Evolutionary conservation across 2,113 vertebrate genomes (phyloP), one percentile per base, ranked within the genome.

Genomic region (Xenopus tropicalis): DNA sequence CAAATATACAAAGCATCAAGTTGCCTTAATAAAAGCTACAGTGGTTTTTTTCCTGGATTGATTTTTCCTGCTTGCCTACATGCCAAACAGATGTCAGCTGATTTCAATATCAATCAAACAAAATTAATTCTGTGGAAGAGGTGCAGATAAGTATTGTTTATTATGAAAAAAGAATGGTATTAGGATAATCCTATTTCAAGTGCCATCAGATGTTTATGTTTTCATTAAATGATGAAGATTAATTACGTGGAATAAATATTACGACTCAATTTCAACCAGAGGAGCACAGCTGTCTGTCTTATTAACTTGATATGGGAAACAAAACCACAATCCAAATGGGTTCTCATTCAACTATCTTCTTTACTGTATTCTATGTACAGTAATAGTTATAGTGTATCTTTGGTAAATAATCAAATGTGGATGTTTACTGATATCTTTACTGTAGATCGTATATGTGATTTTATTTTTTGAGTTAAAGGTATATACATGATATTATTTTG

Each of bases 1-100:
- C 20, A 61, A 76, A 76, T 69, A 42, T 43, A 69, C 62, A 63
- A 76, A 56, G 52, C 66, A 62, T 54, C 59, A 51, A 24, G 29
- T 21, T 69, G 46, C 44, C 61, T 68, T 63, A 22, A 62, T 62
- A 63, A 37, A 62, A 46, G 5, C 62, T 73, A 29, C 54, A 65
- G 24, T 72, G 43, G n/a, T 42, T 64, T 25, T 63, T 24, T 48
- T 11, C 46, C 16, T 48, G 46, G 46, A 48, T 48, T 14, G 46
- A 48, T 48, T 48, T 48, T 48, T 48, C 46, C 46, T 48, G 46
- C 46, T 48, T 48, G 46, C 46, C 16, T 48, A 48, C 16, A 3
- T 48, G 46, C 46, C 46, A 48, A 48, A 48, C 16, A 48, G 12
- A 48, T 48, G 46, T 48, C 46, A 14, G 3, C 19, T 54, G 52